These are phyloP conservation scores for Limnephilus marmoratus DNA, from an alignment of 2,888 invertebrate species.

Conservation along the genomic window DNA sequence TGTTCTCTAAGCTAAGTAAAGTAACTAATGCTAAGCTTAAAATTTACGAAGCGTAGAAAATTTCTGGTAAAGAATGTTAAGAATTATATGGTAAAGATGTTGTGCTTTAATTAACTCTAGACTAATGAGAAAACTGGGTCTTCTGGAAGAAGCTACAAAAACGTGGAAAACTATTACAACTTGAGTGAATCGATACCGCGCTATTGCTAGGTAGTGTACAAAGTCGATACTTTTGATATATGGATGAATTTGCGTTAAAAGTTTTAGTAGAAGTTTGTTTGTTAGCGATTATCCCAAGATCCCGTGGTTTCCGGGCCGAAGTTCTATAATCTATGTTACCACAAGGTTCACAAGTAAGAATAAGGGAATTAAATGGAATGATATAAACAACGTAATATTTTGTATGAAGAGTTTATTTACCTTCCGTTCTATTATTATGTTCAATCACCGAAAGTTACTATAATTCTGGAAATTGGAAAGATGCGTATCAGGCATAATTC, in stretches of 20 bases:
- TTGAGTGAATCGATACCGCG: not conserved
- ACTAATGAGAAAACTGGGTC: not conserved
- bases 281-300: too few relatives aligned
- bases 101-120: not conserved
- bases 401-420: too few relatives aligned
- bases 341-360: not conserved
- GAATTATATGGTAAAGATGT: not conserved
- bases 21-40: too few relatives aligned
- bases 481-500: too few relatives aligned
- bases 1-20: too few relatives aligned
- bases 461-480: too few relatives aligned
- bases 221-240: not conserved
- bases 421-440: too few relatives aligned
- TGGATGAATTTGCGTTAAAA: not conserved
- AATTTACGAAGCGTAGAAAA: too few relatives aligned
- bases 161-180: not conserved
- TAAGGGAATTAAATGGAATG: too few relatives aligned
- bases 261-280: not conserved
- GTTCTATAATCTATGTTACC: not conserved
- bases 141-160: not conserved
- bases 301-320: not conserved
- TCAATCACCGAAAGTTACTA: too few relatives aligned
- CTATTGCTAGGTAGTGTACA: not conserved
- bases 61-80: too few relatives aligned
- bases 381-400: too few relatives aligned